Conservation (phyloP, 2,797 vertebrate genomes). For the Urocyon cinereoargenteus region DNA sequence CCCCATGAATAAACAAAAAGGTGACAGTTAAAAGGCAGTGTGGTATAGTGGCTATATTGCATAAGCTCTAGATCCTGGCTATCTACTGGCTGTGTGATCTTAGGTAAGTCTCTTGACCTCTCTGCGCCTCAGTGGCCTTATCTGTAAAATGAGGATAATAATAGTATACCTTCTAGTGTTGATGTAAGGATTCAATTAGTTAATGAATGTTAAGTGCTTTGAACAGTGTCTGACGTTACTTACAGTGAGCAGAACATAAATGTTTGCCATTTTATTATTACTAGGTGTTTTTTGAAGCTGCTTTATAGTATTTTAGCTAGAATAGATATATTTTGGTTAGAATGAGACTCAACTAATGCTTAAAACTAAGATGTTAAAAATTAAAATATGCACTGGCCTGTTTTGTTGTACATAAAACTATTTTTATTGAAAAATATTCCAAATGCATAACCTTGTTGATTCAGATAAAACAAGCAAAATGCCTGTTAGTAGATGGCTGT, state of each 20-base stretch:
- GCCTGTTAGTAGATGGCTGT: constrained; percentile 29
- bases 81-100: not conserved
- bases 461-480: constrained; percentile 65
- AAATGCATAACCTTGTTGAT: constrained; percentile 64
- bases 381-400: constrained; percentile 46
- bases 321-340: constrained; percentile 18
- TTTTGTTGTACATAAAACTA: constrained; percentile 39
- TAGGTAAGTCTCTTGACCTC: not conserved
- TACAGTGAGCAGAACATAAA: not conserved
- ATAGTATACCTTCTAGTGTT: not conserved
- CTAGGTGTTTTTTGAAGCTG: not conserved
- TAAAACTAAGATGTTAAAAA: constrained; percentile 52
- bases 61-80: not conserved
- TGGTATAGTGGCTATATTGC: not conserved
- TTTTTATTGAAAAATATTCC: constrained; percentile 71
- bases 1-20: not conserved
- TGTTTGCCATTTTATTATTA: not conserved
- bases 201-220: not conserved
- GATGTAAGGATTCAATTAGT: not conserved
- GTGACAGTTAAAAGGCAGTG: not conserved
- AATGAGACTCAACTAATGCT: constrained; percentile 43
- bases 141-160: not conserved
- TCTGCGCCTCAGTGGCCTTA: not conserved
- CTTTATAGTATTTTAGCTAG: not conserved
- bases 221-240: not conserved